These are phyloP conservation scores for Macquaria ambigua DNA, from an alignment of 2,113 vertebrate species.

Conservation along the genomic window DNA sequence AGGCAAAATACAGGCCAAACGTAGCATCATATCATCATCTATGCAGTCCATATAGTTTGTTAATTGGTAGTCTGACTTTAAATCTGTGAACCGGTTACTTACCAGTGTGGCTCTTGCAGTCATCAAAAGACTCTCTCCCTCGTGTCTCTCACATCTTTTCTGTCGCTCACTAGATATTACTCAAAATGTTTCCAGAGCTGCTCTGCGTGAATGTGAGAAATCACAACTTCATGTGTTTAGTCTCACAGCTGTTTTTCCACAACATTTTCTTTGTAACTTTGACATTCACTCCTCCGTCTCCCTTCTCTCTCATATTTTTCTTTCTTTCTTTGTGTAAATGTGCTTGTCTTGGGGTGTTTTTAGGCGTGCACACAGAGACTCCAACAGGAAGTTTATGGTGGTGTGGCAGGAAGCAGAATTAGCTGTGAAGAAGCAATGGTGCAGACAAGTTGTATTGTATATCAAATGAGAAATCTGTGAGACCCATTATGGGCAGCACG, in stretches of 20 bases:
- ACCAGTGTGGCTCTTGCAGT: too few relatives aligned
- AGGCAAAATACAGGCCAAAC: too few relatives aligned
- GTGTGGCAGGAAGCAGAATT: constrained; percentile 53
- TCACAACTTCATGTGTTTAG: constrained; percentile 37
- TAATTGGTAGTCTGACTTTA: too few relatives aligned
- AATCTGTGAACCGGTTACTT: too few relatives aligned
- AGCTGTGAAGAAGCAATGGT: constrained; percentile 36
- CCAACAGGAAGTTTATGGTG: constrained; percentile 43
- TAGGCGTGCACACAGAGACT: not conserved
- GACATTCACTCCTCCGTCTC: not conserved
- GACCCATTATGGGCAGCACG: constrained; percentile 18
- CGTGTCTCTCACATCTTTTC: not conserved
- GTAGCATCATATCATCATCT: too few relatives aligned
- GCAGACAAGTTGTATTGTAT: constrained; percentile 24
- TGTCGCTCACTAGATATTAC: not conserved
- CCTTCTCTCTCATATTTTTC: too few relatives aligned
- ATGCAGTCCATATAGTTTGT: too few relatives aligned
- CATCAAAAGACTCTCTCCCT: too few relatives aligned
- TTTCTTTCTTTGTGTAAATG: constrained; percentile 3
- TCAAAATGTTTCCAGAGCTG: constrained; percentile 45
- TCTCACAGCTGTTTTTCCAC: constrained; percentile 55
- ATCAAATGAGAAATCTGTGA: constrained; percentile 26
- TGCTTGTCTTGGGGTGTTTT: constrained; percentile 6
- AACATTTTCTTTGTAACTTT: not conserved
- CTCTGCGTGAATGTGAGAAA: constrained; percentile 41